A percentile compares a stretch with the other conserved stretches of the same genome.
Conservation (phyloP, 35 echinoderm and acorn worm genomes). For the Strongylocentrotus purpuratus region DNA sequence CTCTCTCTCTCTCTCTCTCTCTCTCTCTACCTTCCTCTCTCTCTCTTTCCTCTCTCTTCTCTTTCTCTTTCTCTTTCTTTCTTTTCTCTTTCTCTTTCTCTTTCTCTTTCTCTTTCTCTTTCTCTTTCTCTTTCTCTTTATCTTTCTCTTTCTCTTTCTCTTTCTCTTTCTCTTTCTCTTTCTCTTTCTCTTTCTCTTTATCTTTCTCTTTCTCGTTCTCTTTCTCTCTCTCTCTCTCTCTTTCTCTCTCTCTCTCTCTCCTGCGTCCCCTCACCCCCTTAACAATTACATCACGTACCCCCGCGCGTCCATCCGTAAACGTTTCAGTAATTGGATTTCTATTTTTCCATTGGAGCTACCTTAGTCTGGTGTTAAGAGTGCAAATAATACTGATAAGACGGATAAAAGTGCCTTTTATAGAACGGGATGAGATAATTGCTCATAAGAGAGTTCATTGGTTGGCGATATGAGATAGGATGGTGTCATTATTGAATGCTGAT, state of each 20-base stretch:
- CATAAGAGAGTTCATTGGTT: background rate
- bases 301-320: background rate
- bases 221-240: too few relatives aligned
- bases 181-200: too few relatives aligned
- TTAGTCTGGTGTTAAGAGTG: background rate
- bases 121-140: too few relatives aligned
- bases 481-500: background rate
- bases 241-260: background rate
- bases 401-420: background rate
- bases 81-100: too few relatives aligned
- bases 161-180: too few relatives aligned
- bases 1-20: background rate
- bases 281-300: background rate
- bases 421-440: background rate
- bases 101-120: too few relatives aligned
- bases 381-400: background rate
- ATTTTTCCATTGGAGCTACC: background rate
- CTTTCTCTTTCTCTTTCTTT: too few relatives aligned
- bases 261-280: background rate
- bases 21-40: background rate
- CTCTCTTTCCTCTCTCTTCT: too few relatives aligned
- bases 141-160: background rate
- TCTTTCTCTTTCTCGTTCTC: too few relatives aligned
- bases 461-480: background rate
- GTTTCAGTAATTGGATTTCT: slow-evolving; percentile 13